Percentiles rank a stretch among this genome's conserved stretches.
Conservation (phyloP, 2,888 invertebrate genomes). For the Venustoraphidia nigricollis region DNA sequence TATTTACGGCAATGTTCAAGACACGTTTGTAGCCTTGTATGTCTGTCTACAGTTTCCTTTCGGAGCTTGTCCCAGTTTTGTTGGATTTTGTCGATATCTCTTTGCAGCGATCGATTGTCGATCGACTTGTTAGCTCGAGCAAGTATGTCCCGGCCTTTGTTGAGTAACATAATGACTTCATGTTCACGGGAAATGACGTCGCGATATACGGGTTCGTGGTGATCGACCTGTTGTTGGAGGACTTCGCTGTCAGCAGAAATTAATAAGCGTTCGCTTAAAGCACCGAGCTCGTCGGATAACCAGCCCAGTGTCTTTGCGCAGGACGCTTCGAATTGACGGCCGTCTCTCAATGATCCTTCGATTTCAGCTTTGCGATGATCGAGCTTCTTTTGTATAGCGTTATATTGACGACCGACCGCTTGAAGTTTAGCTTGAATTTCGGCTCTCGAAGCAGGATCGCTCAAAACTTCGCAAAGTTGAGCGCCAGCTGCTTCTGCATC, state of each 20-base stretch:
- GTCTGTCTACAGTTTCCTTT: slow-evolving; percentile 63
- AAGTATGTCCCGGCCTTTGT: slow-evolving; percentile 68
- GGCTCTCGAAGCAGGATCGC: slow-evolving; percentile 78
- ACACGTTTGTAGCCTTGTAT: slow-evolving; percentile 75
- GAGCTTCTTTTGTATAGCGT: slow-evolving; percentile 75
- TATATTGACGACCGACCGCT: slow-evolving; percentile 75
- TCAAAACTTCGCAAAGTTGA: slow-evolving; percentile 69
- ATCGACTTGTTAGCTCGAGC: slow-evolving; percentile 23
- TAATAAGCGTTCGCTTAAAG: slow-evolving; percentile 57
- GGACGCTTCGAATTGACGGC: slow-evolving; percentile 77
- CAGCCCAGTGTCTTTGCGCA: slow-evolving; percentile 82
- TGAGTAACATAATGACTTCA: slow-evolving; percentile 84
- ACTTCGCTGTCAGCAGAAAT: slow-evolving; percentile 77
- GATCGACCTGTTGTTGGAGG: slow-evolving; percentile 72
- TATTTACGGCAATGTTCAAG: slow-evolving; percentile 87
- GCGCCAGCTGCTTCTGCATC: slow-evolving; percentile 85
- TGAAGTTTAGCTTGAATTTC: slow-evolving; percentile 82
- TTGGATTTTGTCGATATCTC: slow-evolving; percentile 78
- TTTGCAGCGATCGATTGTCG: slow-evolving; percentile 47
- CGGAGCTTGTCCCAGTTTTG: slow-evolving; percentile 77
- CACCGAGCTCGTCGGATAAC: slow-evolving; percentile 66
- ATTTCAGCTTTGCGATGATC: slow-evolving; percentile 83
- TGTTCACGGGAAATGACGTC: slow-evolving; percentile 81
- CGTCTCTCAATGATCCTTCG: slow-evolving; percentile 69
- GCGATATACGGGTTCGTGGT: slow-evolving; percentile 79